Conservation (phyloP, 2,888 invertebrate species). For the Nemotelus nigrinus region DNA sequence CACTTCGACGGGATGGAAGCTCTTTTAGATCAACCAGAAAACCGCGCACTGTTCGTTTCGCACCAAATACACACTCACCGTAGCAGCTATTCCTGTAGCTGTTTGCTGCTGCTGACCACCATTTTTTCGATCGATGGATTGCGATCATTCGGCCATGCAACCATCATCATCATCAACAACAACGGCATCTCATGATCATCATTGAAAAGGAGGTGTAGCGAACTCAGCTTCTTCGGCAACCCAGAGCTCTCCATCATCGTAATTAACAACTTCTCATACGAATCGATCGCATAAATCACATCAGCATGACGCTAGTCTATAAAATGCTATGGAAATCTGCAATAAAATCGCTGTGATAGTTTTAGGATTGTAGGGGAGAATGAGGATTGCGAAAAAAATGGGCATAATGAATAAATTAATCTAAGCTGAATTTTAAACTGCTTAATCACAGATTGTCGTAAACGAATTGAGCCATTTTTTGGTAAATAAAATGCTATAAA, state of each 20-base stretch:
- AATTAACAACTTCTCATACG: constrained; percentile 46
- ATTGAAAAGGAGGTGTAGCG: constrained; percentile 31
- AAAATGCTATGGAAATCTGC: constrained; percentile 14
- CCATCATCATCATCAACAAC: no score
- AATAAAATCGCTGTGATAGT: constrained; percentile 1
- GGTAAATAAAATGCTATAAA: background rate
- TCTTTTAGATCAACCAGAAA: constrained; percentile 29
- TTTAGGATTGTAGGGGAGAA: background rate
- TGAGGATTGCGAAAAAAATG: background rate
- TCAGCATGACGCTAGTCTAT: constrained; percentile 45
- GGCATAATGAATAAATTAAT: background rate
- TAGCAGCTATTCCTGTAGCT: background rate
- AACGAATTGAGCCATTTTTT: background rate
- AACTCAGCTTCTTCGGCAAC: constrained; percentile 38
- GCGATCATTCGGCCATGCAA: constrained; percentile 21
- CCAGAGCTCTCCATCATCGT: constrained; percentile 45
- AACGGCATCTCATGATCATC: background rate
- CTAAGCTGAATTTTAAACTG: no score
- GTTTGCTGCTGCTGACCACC: background rate
- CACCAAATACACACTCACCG: background rate
- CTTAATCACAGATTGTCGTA: no score
- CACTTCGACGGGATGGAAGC: constrained; percentile 41
- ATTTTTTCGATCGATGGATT: constrained; percentile 30
- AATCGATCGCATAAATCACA: constrained; percentile 45
- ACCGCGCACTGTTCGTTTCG: background rate